Base-by-base conservation (phyloP, 1,140 invertebrate species). In the Dendrolimus kikuchii region DNA sequence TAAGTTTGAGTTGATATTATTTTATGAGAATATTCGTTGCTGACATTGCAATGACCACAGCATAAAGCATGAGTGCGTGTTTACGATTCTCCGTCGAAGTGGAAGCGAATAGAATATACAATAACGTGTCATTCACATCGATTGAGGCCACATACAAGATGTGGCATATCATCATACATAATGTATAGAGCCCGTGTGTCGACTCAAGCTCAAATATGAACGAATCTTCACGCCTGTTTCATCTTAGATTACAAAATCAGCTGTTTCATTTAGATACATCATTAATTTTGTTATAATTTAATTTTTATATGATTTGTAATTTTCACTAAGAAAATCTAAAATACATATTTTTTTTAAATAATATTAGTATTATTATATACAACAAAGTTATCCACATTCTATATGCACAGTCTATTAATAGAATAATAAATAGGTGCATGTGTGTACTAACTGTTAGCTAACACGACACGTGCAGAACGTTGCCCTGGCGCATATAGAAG, bases 71-170 rank as follows among this genome's bases (percentile, higher is more conserved):
- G 73, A 73, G 71, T 82, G 72, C 72, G 68, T 83, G 73, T 84
- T 86, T 84, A 83, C 71, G 72, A 78, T 70, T 66, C 62, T 65
- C 70, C 71, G 72, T 71, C 74, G 70, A 77, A 57, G 66, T 66
- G 66, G 66, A 83, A 75, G 70, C 77, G 74, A 74, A 75, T 79
- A 74, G 83, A 86, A 84, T 84, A 84, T 77, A 83, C 78, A 86
- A 84, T 80, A 77, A 84, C 71, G 71, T 86, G 80, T 84, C 79
- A 82, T 80, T 84, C 79, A 79, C 79, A 75, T 82, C 79, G 81
- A 86, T 82, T 81, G 81, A 83, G 82, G 82, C 74, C 81, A 81
- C 79, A 83, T 84, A 78, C 74, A 68, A 83, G 82, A 84, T 83
- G 77, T 57, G 73, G 63, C 54, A 55, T 76, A 23, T 23, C 23